Conservation (phyloP, 2,888 invertebrate genomes). For the Eubasilissa splendida region DNA sequence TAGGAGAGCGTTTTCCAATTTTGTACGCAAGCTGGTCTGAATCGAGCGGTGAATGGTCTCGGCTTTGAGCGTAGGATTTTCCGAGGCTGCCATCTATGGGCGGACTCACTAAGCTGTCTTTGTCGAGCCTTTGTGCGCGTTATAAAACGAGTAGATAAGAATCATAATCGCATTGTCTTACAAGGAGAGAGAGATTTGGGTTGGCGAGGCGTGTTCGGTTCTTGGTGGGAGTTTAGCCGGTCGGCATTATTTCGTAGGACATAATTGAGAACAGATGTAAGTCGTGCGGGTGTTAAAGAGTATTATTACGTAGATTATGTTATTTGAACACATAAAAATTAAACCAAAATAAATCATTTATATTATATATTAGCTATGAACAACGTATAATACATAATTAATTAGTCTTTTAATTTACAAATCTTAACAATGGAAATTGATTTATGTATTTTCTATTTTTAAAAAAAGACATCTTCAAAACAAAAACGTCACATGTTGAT, state of each 20-base stretch:
- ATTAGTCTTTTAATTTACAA: too few species aligned
- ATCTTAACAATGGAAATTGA: too few species aligned
- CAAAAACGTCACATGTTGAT: too few species aligned
- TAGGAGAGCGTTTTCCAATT: conserved; percentile 31
- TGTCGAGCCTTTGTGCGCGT: conserved; percentile 26
- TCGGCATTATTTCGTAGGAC: neutral
- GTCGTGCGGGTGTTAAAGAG: neutral
- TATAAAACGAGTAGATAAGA: conserved; percentile 31
- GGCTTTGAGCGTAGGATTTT: conserved; percentile 8
- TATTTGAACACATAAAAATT: too few species aligned
- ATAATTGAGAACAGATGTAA: neutral
- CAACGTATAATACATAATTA: too few species aligned
- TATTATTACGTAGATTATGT: too few species aligned
- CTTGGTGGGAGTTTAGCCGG: conserved; percentile 6
- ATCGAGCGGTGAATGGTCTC: conserved; percentile 13
- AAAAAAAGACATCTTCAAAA: too few species aligned
- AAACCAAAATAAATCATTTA: too few species aligned
- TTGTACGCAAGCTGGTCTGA: conserved; percentile 18
- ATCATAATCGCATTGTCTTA: conserved; percentile 27
- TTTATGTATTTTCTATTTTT: too few species aligned
- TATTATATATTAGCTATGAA: too few species aligned
- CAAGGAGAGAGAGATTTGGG: neutral
- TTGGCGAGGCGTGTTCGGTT: conserved; percentile 1
- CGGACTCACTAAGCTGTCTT: conserved; percentile 10
- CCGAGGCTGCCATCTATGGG: conserved; percentile 33